A percentile compares a stretch with the other conserved stretches of the same genome.
phyloP scores from a whole-genome alignment of 2,797 vertebrate genomes.

The Coendou prehensilis region DNA sequence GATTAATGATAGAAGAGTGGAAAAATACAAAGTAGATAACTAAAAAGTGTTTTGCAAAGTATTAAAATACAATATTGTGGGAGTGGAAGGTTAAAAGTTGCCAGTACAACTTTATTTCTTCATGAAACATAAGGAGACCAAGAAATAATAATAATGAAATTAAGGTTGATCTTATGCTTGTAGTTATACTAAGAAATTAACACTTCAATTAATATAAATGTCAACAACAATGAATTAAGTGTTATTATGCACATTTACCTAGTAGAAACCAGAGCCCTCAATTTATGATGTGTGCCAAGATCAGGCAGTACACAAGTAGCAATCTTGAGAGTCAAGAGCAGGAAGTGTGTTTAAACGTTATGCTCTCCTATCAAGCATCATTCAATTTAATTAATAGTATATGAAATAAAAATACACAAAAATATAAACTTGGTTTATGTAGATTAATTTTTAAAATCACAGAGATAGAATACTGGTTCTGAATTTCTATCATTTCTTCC shows the following conservation, averaged over 20 bases:
- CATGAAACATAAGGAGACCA: not conserved
- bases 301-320: not conserved
- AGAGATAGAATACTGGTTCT: not conserved
- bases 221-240: not conserved
- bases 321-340: not conserved
- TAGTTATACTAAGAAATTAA: not conserved
- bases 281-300: not conserved
- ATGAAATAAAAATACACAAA: not conserved
- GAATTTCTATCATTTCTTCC: not conserved
- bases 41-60: not conserved
- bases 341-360: not conserved
- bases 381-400: not conserved
- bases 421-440: not conserved
- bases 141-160: not conserved
- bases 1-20: not conserved
- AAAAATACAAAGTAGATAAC: not conserved
- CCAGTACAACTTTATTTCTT: not conserved
- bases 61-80: not conserved
- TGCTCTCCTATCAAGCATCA: not conserved
- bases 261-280: not conserved
- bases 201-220: not conserved
- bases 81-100: not conserved
- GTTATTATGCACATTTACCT: not conserved
- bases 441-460: not conserved
- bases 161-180: not conserved